Evolutionary conservation across 2,888 invertebrate species (phyloP).

Genomic region (Cyclophora albipunctata): DNA sequence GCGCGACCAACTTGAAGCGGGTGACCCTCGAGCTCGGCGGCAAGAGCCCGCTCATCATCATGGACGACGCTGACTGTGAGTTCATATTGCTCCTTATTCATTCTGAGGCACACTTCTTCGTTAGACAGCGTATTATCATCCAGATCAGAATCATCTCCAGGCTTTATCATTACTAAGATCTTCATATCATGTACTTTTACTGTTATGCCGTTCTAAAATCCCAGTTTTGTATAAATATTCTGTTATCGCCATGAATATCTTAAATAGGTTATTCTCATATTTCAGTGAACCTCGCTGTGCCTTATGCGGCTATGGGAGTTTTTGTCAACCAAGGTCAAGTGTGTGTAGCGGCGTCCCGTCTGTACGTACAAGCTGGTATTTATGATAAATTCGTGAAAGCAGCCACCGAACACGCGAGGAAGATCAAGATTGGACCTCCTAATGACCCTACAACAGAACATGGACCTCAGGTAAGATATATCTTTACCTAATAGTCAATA

Average conservation of each 20-base stretch:
- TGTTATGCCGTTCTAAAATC: no score
- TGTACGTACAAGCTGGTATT: constrained; percentile 67
- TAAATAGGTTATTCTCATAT: no score
- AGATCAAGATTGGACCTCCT: constrained; percentile 79
- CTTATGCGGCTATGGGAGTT: constrained; percentile 33
- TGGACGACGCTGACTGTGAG: constrained; percentile 84
- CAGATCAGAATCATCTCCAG: no score
- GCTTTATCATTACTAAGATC: no score
- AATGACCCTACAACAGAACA: constrained; percentile 29
- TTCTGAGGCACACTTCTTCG: no score
- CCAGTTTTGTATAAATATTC: no score
- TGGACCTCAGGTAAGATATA: constrained; percentile 31
- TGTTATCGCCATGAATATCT: no score
- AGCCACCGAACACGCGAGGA: constrained; percentile 78
- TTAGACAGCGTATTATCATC: no score
- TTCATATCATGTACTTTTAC: no score
- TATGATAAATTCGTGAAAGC: constrained; percentile 88
- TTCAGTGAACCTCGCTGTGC: constrained; percentile 41
- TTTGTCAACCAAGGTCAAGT: constrained; percentile 46
- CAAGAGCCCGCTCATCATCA: constrained; percentile 88
- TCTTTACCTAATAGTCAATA: no score
- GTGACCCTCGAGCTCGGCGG: constrained; percentile 90
- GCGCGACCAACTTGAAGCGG: constrained; percentile 84
- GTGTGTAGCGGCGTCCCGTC: constrained; percentile 46
- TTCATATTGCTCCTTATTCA: not conserved